These are phyloP conservation scores for Coluber constrictor DNA, from an alignment of 2,797 vertebrate genomes.

Conservation along the genomic window DNA sequence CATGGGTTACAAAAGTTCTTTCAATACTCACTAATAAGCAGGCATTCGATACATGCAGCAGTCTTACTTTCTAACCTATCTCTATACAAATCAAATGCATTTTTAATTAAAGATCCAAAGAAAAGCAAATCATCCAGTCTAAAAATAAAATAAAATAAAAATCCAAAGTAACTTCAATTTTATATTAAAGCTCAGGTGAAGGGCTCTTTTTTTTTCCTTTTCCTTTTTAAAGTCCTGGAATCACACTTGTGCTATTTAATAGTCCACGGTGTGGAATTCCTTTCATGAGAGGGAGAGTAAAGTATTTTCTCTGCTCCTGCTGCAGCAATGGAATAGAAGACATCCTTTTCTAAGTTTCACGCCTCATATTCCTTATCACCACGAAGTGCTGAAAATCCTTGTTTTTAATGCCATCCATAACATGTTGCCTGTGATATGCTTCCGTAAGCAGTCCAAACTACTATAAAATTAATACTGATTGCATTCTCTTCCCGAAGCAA, in stretches of 20 bases:
- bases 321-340: constrained; percentile 61
- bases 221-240: constrained; percentile 57
- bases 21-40: constrained; percentile 65
- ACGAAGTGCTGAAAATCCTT: constrained; percentile 56
- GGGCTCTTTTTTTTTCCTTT: constrained; percentile 54
- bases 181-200: constrained; percentile 53
- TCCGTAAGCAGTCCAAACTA: constrained; percentile 44
- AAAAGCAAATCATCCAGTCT: constrained; percentile 52
- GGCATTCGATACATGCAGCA: constrained; percentile 61
- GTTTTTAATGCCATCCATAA: constrained; percentile 57
- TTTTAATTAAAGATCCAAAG: constrained; percentile 66
- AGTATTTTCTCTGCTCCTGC: constrained; percentile 49
- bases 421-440: constrained; percentile 48
- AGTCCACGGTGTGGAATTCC: constrained; percentile 64
- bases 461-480: constrained; percentile 29
- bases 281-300: constrained; percentile 38
- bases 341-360: constrained; percentile 70
- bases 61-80: constrained; percentile 23
- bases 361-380: constrained; percentile 49
- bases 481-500: constrained; percentile 50
- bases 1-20: constrained; percentile 59
- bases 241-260: constrained; percentile 46
- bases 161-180: constrained; percentile 74
- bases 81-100: constrained; percentile 49
- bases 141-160: constrained; percentile 46